These are phyloP conservation scores for Mystacides longicornis DNA, from an alignment of 2,888 invertebrate species.

Conservation along the genomic window DNA sequence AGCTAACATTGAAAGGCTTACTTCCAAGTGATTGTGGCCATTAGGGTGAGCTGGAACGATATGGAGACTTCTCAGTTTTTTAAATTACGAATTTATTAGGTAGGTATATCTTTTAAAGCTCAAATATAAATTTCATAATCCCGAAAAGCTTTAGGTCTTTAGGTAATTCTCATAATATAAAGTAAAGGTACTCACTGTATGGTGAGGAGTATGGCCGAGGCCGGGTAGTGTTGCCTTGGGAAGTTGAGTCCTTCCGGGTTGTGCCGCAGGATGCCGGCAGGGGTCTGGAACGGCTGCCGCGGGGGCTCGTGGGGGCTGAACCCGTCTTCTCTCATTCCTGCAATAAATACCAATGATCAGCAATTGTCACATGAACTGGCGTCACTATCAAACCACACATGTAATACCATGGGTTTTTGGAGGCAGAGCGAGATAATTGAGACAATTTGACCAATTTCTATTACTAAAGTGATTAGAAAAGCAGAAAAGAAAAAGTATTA, in stretches of 20 bases:
- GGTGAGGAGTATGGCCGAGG: neutral
- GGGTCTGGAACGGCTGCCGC: neutral
- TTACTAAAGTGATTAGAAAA: neutral
- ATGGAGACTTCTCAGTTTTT: too few species aligned
- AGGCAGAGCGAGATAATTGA: neutral
- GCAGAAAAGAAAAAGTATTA: neutral
- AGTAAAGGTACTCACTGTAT: neutral
- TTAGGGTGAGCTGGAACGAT: too few species aligned
- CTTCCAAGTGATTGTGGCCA: too few species aligned
- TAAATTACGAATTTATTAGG: too few species aligned
- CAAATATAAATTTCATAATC: too few species aligned
- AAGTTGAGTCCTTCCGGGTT: neutral
- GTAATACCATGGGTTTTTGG: neutral
- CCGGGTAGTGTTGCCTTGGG: neutral
- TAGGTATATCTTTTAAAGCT: too few species aligned
- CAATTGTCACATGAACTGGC: too few species aligned
- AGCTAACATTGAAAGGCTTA: too few species aligned
- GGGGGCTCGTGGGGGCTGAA: slow-evolving; percentile 9
- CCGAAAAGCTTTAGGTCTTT: too few species aligned
- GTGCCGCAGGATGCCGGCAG: neutral
- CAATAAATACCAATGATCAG: too few species aligned
- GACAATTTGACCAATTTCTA: neutral
- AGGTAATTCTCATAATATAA: neutral
- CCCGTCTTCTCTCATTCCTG: slow-evolving; percentile 10
- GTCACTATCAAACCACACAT: too few species aligned